These are phyloP conservation scores for Scaptodrosophila lebanonensis DNA, from an alignment of 1,140 invertebrate genomes.

Conservation along the genomic window DNA sequence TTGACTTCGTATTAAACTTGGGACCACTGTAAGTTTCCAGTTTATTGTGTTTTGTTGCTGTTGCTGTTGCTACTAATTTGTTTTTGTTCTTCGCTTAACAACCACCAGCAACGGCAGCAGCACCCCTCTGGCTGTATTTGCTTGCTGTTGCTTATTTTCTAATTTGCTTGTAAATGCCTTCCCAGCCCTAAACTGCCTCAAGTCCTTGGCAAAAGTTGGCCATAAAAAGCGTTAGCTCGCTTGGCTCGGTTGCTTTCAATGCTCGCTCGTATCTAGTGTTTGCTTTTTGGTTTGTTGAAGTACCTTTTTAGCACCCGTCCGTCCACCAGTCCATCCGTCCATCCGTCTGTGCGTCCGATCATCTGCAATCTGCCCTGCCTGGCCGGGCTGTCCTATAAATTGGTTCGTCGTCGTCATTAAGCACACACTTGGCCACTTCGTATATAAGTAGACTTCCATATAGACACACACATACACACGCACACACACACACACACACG, in stretches of 20 bases:
- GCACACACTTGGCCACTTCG: slow-evolving; percentile 53
- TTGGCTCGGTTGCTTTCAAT: no score
- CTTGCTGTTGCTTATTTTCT: slow-evolving; percentile 60
- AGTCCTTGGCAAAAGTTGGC: no score
- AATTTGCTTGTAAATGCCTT: slow-evolving; percentile 33
- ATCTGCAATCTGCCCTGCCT: slow-evolving; percentile 4
- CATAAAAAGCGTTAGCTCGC: no score
- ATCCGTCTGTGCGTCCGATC: slow-evolving; percentile 13
- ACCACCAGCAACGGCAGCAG: no score
- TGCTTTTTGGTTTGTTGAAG: slow-evolving; percentile 49
- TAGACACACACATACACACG: slow-evolving; percentile 15
- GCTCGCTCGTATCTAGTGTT: slow-evolving; percentile 27
- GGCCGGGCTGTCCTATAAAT: slow-evolving; percentile 53
- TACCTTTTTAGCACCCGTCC: background rate
- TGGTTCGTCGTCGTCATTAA: slow-evolving; percentile 63
- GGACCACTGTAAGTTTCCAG: no score
- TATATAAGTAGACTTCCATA: no score
- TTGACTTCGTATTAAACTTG: no score
- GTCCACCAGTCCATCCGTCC: background rate
- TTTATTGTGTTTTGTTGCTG: background rate
- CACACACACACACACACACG: slow-evolving; percentile 7
- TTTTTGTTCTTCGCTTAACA: no score
- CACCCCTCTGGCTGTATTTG: background rate
- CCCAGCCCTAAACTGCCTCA: no score
- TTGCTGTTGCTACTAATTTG: slow-evolving; percentile 11